Evolutionary conservation across 2,113 vertebrate species (phyloP).

Genomic region (Ahaetulla prasina): DNA sequence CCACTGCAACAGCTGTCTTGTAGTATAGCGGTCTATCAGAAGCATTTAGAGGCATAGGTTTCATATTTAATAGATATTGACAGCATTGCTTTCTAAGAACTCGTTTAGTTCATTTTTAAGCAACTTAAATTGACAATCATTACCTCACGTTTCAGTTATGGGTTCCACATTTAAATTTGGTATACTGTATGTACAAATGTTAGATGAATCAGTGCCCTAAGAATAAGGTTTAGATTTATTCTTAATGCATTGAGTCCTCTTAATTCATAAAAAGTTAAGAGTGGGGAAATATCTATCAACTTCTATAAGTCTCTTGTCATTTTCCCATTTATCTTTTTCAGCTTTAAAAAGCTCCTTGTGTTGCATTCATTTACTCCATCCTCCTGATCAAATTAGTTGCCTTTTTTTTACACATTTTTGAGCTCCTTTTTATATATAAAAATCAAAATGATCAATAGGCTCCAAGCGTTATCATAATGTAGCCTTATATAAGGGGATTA

Average conservation of each 20-base stretch:
- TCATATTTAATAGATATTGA: background rate
- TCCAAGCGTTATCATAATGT: background rate
- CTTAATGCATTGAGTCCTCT: background rate
- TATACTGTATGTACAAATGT: background rate
- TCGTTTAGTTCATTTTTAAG: background rate
- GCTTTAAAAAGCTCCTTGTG: background rate
- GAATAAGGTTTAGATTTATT: background rate
- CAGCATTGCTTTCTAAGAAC: background rate
- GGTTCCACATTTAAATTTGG: background rate
- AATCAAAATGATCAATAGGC: background rate
- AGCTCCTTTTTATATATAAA: background rate
- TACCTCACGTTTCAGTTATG: background rate
- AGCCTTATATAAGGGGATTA: background rate
- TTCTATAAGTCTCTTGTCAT: background rate
- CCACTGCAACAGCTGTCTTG: background rate
- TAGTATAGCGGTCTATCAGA: no score
- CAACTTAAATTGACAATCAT: background rate
- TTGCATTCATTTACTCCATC: background rate
- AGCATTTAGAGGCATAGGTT: background rate
- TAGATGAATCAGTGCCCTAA: background rate
- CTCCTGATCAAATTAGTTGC: background rate
- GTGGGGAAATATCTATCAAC: background rate
- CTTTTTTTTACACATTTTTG: background rate
- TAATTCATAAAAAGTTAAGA: background rate
- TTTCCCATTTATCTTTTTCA: background rate